Percentiles rank a stretch among this genome's conserved stretches.
Evolutionary conservation across 2,797 vertebrate species (phyloP).

Genomic region (Acanthurus tractus): DNA sequence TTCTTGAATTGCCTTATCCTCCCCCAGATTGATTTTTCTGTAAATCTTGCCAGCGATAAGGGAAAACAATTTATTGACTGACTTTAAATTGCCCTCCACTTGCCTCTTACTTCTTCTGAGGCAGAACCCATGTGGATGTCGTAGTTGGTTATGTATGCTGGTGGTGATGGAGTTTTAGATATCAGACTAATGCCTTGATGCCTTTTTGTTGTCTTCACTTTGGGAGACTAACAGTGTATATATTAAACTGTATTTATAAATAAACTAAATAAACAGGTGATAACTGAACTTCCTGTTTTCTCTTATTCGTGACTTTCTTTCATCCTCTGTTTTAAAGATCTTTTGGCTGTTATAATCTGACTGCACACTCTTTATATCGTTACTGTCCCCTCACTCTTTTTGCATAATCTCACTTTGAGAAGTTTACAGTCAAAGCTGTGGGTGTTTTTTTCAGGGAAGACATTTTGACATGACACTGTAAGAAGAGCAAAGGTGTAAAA

Average conservation of each 20-base stretch:
- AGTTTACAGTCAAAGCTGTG: background rate
- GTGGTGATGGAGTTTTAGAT: constrained; percentile 78
- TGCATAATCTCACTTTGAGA: background rate
- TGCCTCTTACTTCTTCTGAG: constrained; percentile 49
- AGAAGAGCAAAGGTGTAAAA: background rate
- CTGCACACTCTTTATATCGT: background rate
- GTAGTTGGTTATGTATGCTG: constrained; percentile 63
- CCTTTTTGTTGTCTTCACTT: constrained; percentile 87
- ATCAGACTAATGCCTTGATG: constrained; percentile 88
- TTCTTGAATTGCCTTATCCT: constrained; percentile 74
- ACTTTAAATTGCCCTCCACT: constrained; percentile 53
- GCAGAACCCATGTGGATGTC: constrained; percentile 61
- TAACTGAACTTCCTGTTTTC: constrained; percentile 45
- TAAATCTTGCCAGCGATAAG: constrained; percentile 54
- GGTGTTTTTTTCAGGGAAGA: background rate
- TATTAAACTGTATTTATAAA: constrained; percentile 87
- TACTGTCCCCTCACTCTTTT: background rate
- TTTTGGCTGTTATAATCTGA: background rate
- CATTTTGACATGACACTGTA: background rate
- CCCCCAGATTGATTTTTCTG: constrained; percentile 56
- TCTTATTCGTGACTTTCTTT: background rate
- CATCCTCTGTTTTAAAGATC: background rate
- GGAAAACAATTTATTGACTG: constrained; percentile 39
- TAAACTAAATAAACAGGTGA: constrained; percentile 82
- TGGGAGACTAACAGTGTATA: constrained; percentile 83